These are phyloP conservation scores for Indicator indicator DNA, from an alignment of 2,113 vertebrate genomes.

Conservation along the genomic window DNA sequence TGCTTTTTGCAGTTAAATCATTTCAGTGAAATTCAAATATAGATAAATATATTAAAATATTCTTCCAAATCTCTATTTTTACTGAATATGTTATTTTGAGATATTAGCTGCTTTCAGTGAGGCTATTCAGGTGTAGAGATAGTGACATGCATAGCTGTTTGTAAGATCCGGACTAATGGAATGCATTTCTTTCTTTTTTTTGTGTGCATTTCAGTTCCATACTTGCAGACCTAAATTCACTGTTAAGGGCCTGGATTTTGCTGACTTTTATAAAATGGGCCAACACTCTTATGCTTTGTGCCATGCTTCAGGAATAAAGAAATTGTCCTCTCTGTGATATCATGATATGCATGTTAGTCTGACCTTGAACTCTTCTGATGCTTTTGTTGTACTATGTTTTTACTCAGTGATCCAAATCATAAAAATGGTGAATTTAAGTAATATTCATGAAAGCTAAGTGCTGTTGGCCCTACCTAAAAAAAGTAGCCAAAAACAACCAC, in stretches of 20 bases:
- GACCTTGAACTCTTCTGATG: not conserved
- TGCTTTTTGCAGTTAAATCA: not conserved
- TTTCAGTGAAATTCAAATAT: not conserved
- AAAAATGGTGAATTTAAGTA: conserved; percentile 26
- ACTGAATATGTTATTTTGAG: not conserved
- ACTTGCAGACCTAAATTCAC: not conserved
- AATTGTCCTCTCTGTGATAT: not conserved
- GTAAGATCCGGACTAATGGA: not conserved
- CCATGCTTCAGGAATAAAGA: not conserved
- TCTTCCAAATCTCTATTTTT: not conserved
- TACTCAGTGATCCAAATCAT: not conserved
- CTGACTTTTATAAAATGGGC: not conserved
- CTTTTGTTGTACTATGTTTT: not conserved
- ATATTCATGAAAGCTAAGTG: not conserved
- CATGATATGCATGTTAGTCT: not conserved
- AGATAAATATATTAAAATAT: not conserved
- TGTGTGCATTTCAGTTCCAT: not conserved
- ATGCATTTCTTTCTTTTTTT: not conserved
- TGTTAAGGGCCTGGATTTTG: not conserved
- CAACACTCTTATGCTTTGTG: not conserved
- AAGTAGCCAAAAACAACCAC: not conserved
- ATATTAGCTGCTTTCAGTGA: not conserved
- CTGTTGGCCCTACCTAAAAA: not conserved
- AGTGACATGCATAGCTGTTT: not conserved
- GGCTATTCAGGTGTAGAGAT: not conserved